Evolutionary conservation across 2,888 invertebrate species (phyloP).

Genomic region (Folsomia manolachei): DNA sequence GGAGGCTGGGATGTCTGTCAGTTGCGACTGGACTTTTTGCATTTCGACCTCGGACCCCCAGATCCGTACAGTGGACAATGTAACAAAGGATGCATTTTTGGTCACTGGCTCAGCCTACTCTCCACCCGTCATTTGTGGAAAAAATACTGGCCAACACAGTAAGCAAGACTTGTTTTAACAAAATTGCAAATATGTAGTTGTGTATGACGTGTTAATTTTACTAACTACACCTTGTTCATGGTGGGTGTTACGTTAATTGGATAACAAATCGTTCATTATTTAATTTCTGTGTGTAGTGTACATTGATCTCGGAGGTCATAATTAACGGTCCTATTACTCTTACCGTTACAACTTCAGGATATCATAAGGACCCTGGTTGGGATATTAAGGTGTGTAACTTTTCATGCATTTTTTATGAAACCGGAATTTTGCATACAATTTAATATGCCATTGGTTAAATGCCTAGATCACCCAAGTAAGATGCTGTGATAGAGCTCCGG

Average conservation of each 20-base stretch:
- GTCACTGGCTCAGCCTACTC: slow-evolving; percentile 51
- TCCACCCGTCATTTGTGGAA: slow-evolving; percentile 52
- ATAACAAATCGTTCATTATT: neutral
- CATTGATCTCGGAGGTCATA: slow-evolving; percentile 51
- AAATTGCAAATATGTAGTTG: too few species aligned
- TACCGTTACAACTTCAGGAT: slow-evolving; percentile 50
- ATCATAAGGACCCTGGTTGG: slow-evolving; percentile 50
- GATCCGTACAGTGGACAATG: slow-evolving; percentile 50
- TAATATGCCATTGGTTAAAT: slow-evolving; percentile 7
- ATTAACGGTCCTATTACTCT: slow-evolving; percentile 50
- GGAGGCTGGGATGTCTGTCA: slow-evolving; percentile 50
- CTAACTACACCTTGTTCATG: too few species aligned
- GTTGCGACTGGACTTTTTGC: slow-evolving; percentile 50
- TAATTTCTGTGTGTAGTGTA: slow-evolving; percentile 41
- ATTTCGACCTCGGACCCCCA: slow-evolving; percentile 50
- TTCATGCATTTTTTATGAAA: neutral
- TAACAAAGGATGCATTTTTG: slow-evolving; percentile 51
- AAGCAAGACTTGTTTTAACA: too few species aligned
- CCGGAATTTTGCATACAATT: neutral
- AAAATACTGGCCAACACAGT: slow-evolving; percentile 52
- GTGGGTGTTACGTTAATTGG: too few species aligned
- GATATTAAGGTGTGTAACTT: slow-evolving; percentile 48
- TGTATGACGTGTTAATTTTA: too few species aligned
- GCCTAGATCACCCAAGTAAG: slow-evolving; percentile 48
- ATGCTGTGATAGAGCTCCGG: slow-evolving; percentile 50